Conservation (phyloP, 2,113 vertebrate genomes). For the Paracanthobrama guichenoti region DNA sequence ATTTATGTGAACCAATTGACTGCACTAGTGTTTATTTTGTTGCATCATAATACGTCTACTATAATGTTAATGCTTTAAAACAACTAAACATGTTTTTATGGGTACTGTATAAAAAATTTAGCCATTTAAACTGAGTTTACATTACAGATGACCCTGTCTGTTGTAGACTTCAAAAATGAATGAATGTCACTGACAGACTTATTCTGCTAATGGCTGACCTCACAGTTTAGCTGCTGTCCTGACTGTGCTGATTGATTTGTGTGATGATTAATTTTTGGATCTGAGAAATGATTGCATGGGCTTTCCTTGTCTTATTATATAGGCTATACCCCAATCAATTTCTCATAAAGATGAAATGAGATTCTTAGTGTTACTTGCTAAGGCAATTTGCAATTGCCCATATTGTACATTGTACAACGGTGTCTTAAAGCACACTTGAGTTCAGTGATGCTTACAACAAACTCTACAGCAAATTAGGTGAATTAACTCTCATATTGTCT, state of each 20-base stretch:
- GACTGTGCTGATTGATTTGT: background rate
- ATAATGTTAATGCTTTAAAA: background rate
- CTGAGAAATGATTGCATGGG: background rate
- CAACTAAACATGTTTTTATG: background rate
- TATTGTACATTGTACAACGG: background rate
- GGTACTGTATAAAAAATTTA: background rate
- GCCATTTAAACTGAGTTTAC: background rate
- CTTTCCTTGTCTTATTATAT: constrained; percentile 16
- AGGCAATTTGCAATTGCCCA: background rate
- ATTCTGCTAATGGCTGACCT: constrained; percentile 13
- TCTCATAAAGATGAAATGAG: background rate
- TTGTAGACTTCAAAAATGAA: background rate
- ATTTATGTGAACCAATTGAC: background rate
- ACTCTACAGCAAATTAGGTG: background rate
- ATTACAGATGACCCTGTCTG: background rate
- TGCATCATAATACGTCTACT: background rate
- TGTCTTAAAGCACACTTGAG: background rate
- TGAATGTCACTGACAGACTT: background rate
- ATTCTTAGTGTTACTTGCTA: background rate
- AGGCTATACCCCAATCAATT: background rate
- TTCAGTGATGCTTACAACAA: background rate
- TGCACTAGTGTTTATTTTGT: background rate
- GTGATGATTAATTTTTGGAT: constrained; percentile 16
- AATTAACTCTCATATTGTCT: constrained; percentile 26
- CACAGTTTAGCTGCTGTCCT: constrained; percentile 19